These are phyloP conservation scores for Hippocampus abdominalis DNA, from an alignment of 2,113 vertebrate species.

Conservation along the genomic window DNA sequence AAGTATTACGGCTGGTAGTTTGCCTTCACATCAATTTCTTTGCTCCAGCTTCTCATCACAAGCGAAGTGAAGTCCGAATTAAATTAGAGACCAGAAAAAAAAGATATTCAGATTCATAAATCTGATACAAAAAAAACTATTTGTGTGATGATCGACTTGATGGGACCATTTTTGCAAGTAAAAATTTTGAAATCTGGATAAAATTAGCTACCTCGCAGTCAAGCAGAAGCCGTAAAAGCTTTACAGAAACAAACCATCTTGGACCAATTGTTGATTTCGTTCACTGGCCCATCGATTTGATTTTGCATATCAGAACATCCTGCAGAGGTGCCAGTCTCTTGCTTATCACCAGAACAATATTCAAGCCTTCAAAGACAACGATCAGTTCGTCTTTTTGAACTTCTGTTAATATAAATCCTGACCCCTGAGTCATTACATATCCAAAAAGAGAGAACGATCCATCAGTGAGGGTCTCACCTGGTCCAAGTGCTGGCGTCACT, in stretches of 20 bases:
- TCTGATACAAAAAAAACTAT: neutral
- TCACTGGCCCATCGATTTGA: neutral
- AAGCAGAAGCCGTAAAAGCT: neutral
- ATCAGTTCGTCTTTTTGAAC: neutral
- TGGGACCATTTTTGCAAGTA: neutral
- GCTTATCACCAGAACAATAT: neutral
- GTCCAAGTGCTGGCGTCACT: slow-evolving; percentile 3
- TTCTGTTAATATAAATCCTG: neutral
- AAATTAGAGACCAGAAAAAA: neutral
- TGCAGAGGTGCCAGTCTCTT: neutral
- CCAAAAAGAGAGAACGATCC: neutral
- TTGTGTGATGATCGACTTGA: neutral
- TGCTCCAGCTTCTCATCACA: neutral
- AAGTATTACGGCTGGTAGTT: neutral
- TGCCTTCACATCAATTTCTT: neutral
- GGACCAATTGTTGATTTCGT: neutral
- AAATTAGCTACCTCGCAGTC: neutral
- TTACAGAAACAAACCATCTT: neutral
- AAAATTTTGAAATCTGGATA: neutral
- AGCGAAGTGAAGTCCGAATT: neutral
- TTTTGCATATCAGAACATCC: neutral
- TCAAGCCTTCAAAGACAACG: neutral
- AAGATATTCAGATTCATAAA: neutral
- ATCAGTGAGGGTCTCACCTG: slow-evolving; percentile 46
- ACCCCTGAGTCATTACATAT: neutral